phyloP scores from a whole-genome alignment of 1,140 invertebrate species.

The Drosophila arizonae region DNA sequence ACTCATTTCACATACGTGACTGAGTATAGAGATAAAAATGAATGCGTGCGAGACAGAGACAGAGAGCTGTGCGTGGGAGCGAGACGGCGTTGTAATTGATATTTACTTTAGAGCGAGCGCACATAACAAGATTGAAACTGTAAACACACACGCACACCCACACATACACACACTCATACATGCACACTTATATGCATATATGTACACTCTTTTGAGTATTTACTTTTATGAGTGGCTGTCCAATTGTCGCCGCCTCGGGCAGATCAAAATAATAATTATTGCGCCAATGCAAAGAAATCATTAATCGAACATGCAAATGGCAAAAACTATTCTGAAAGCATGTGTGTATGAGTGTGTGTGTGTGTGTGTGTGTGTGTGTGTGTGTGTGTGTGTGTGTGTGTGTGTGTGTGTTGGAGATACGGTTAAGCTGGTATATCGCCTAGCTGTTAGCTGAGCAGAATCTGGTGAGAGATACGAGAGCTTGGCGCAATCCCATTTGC shows the following conservation, averaged over 20 bases:
- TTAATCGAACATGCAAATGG: slow-evolving; percentile 4
- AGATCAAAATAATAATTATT: slow-evolving; percentile 51
- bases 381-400: no score
- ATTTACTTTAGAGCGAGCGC: slow-evolving; percentile 62
- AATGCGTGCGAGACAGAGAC: slow-evolving; percentile 20
- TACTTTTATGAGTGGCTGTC: slow-evolving; percentile 58
- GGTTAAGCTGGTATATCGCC: no score
- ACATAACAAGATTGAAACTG: slow-evolving; percentile 68
- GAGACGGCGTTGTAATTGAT: slow-evolving; percentile 64
- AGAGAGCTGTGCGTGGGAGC: slow-evolving; percentile 13
- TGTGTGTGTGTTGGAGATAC: no score
- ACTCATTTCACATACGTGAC: no score
- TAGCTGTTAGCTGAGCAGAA: no score
- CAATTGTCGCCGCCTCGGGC: slow-evolving; percentile 27
- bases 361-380: no score
- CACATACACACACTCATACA: no score
- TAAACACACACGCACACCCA: slow-evolving; percentile 44
- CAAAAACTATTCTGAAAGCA: no score
- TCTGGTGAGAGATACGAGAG: no score
- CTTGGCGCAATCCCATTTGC: slow-evolving; percentile 9
- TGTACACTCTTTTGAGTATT: slow-evolving; percentile 25
- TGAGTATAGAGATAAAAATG: not conserved
- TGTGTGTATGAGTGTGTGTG: no score
- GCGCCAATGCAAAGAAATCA: slow-evolving; percentile 33
- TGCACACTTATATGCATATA: no score